A percentile compares a stretch with the other conserved stretches of the same genome.
phyloP scores from a whole-genome alignment of 2,888 invertebrate genomes.

The Sphaeridia pumilis region DNA sequence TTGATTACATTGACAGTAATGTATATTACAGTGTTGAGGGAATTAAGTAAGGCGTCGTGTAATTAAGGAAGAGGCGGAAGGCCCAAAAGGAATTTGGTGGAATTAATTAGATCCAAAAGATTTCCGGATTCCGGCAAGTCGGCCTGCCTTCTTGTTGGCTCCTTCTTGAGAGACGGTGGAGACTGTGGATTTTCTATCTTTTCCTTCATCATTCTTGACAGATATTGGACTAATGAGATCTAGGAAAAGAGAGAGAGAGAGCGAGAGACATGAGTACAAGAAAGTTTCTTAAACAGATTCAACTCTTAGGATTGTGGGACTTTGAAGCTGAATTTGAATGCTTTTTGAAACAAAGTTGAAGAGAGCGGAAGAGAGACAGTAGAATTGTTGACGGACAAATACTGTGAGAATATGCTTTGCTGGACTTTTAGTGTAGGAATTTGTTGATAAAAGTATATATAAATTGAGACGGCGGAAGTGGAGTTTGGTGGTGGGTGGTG shows the following conservation, averaged over 20 bases:
- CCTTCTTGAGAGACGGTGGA: background rate
- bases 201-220: background rate
- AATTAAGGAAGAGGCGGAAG: conserved; percentile 19
- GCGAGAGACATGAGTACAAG: background rate
- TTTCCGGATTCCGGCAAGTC: conserved; percentile 3
- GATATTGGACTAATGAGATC: background rate
- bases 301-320: background rate
- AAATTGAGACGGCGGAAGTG: background rate
- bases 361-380: background rate
- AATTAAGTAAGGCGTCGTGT: conserved; percentile 19
- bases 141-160: background rate
- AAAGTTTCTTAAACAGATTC: background rate
- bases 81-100: conserved; percentile 21
- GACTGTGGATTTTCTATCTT: background rate
- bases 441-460: background rate
- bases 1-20: conserved; percentile 21
- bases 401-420: too few relatives aligned
- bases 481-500: background rate
- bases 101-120: conserved; percentile 25
- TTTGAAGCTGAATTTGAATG: background rate
- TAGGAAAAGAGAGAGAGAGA: background rate
- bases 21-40: conserved; percentile 21
- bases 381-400: too few relatives aligned
- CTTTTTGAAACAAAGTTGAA: background rate
- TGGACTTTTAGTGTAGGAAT: too few relatives aligned